Percentiles rank a stretch among this genome's conserved stretches.
These are phyloP conservation scores for Eretmochelys imbricata DNA, from an alignment of 2,113 vertebrate species.

Conservation along the genomic window DNA sequence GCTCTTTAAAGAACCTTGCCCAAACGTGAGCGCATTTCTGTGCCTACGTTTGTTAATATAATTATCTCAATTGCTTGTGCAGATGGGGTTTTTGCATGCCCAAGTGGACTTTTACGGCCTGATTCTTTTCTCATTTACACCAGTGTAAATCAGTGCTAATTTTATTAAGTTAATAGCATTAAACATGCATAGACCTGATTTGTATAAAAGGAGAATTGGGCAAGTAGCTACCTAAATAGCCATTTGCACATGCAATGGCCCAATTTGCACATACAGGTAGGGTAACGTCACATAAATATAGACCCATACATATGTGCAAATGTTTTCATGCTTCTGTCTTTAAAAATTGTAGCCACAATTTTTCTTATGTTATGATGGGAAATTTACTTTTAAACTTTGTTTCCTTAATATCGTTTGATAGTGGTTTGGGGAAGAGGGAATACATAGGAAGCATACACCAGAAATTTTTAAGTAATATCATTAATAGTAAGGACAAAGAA, in stretches of 20 bases:
- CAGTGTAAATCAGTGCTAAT: not conserved
- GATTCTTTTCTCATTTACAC: not conserved
- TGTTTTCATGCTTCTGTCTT: not conserved
- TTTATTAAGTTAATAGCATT: not conserved
- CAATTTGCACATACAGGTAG: not conserved
- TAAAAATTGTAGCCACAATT: not conserved
- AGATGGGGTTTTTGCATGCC: not conserved
- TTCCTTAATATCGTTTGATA: not conserved
- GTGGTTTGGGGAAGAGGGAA: not conserved
- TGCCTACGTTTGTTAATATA: not conserved
- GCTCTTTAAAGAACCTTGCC: not conserved
- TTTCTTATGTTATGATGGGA: not conserved
- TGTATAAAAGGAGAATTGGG: not conserved
- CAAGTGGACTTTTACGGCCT: not conserved
- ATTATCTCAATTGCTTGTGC: not conserved
- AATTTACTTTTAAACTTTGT: not conserved
- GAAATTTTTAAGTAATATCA: not conserved
- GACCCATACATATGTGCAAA: not conserved
- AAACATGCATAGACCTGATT: not conserved
- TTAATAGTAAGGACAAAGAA: not conserved
- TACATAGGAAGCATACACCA: not conserved
- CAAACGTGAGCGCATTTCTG: not conserved
- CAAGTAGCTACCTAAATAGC: not conserved
- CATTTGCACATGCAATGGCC: not conserved
- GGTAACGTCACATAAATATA: not conserved